A percentile compares a stretch with the other conserved stretches of the same genome.
Conservation (phyloP, 2,113 vertebrate genomes). For the Rhinopithecus roxellana region DNA sequence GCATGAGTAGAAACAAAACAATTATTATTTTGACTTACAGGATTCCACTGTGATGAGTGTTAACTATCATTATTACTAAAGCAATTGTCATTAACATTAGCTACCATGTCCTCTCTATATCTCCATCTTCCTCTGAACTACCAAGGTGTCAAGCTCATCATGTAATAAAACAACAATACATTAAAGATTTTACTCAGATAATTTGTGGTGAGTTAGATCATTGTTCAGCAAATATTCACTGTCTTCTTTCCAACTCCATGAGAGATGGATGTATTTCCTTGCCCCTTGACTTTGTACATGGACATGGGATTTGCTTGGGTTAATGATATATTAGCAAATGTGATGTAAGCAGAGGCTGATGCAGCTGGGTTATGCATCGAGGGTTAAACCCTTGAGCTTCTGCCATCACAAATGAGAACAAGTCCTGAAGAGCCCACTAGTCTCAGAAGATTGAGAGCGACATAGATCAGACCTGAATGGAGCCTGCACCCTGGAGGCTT, state of each 20-base stretch:
- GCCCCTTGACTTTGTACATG: not conserved
- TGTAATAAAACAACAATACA: not conserved
- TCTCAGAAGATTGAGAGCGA: not conserved
- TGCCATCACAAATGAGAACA: not conserved
- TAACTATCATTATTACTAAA: not conserved
- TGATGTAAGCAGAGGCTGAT: not conserved
- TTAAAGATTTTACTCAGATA: not conserved
- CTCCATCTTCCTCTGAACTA: not conserved
- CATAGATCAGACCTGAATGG: not conserved
- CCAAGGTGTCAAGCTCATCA: not conserved
- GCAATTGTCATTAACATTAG: not conserved
- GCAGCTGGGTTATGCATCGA: not conserved
- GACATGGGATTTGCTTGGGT: not conserved
- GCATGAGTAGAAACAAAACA: not conserved
- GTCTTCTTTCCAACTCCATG: not conserved
- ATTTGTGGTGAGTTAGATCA: not conserved
- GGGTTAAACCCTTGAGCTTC: not conserved
- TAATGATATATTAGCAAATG: not conserved
- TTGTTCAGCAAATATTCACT: not conserved
- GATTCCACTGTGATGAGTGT: not conserved
- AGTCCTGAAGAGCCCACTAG: not conserved
- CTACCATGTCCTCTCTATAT: not conserved
- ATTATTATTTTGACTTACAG: not conserved
- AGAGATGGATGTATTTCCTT: not conserved
- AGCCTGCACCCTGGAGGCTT: not conserved